These are phyloP conservation scores for Phenacoccus solenopsis DNA, from an alignment of 1,140 invertebrate species.

Conservation along the genomic window DNA sequence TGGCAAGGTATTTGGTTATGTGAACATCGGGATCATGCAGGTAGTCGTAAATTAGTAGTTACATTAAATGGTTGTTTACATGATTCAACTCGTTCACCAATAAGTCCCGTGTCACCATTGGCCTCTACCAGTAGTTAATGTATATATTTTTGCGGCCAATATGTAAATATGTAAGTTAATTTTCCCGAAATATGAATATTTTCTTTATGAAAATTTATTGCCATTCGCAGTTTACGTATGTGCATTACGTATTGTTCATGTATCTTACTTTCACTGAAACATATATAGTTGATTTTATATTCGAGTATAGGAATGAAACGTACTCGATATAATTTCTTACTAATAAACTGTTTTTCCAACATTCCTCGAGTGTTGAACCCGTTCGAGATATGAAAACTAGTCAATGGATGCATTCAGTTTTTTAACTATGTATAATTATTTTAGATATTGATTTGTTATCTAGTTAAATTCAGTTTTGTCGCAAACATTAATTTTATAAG, in stretches of 20 bases:
- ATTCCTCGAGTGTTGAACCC: not conserved
- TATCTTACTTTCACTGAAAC: not conserved
- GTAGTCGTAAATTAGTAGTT: conserved; percentile 79
- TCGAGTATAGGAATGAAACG: not conserved
- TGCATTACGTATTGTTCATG: not conserved
- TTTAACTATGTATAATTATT: not conserved
- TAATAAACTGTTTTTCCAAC: not conserved
- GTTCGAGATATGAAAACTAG: not conserved
- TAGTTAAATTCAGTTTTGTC: not conserved
- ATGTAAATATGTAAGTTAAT: conserved; percentile 3
- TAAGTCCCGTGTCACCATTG: conserved; percentile 67
- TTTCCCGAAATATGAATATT: not conserved
- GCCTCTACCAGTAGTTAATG: conserved; percentile 76
- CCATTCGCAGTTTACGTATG: not conserved
- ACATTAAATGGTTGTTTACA: conserved; percentile 74
- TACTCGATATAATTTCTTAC: not conserved
- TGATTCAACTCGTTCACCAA: conserved; percentile 52
- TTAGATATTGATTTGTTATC: not conserved
- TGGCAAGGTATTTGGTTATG: conserved; percentile 98
- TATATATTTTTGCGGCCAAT: not conserved
- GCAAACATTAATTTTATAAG: not conserved
- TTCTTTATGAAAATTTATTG: not conserved
- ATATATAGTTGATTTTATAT: not conserved
- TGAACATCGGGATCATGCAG: conserved; percentile 90
- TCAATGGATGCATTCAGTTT: not conserved